Percentiles rank a stretch among this genome's conserved stretches.
Evolutionary conservation across 2,113 vertebrate species (phyloP).

Genomic region (Plestiodon gilberti): DNA sequence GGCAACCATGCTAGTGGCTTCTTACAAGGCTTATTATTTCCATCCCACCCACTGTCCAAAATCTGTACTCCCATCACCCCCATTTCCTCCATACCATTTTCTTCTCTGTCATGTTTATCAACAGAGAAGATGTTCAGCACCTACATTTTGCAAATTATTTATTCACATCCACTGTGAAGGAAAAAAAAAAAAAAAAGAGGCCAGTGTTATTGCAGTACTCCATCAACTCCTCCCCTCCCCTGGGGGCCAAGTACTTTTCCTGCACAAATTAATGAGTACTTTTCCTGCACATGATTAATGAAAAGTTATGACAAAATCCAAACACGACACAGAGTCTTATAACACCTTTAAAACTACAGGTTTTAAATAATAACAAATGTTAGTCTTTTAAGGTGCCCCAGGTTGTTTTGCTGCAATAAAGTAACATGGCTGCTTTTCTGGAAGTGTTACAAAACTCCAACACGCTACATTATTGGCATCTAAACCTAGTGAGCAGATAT

Average conservation of each 20-base stretch:
- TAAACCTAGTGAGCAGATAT: too few relatives aligned
- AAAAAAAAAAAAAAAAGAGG: background rate
- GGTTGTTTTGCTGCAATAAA: too few relatives aligned
- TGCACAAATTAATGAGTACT: background rate
- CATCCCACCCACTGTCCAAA: too few relatives aligned
- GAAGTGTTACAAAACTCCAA: background rate
- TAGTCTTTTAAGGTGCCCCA: too few relatives aligned
- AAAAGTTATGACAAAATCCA: background rate
- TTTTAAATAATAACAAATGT: too few relatives aligned
- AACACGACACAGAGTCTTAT: too few relatives aligned
- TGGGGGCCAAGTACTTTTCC: too few relatives aligned
- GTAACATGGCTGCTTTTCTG: background rate
- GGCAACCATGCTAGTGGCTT: background rate
- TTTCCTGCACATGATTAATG: background rate
- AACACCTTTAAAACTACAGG: background rate
- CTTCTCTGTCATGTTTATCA: background rate
- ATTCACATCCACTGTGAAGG: background rate
- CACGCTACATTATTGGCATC: too few relatives aligned
- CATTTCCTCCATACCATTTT: background rate
- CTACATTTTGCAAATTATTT: background rate
- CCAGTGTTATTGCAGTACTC: too few relatives aligned
- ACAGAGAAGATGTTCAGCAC: too few relatives aligned
- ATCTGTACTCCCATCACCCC: too few relatives aligned
- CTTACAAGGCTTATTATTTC: background rate
- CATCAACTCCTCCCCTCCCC: too few relatives aligned